Evolutionary conservation across 2,888 invertebrate species (phyloP), one percentile per base, ranked within the genome.

Genomic region (Cancer borealis): DNA sequence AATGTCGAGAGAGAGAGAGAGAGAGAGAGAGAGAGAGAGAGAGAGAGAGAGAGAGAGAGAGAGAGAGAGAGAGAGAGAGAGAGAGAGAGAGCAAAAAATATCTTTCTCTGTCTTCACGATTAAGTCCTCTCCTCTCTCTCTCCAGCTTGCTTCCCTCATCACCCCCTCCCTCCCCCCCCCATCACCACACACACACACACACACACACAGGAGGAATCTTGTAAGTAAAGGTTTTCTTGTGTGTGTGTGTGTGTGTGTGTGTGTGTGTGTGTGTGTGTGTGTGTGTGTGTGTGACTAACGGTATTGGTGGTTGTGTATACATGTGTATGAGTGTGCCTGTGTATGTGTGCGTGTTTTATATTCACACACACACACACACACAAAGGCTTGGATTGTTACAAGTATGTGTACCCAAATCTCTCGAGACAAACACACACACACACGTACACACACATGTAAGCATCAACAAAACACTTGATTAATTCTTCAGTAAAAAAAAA

Each of bases 331-430:
- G 90, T 91, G 90, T 91, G 60, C 26, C 21, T 91, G 54, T 54
- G 79, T 92, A n/a, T 73, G 79, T 92, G 46, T 92, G 79, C 73
- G 66, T 91, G 66, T 91, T 12, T n/a, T 4, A 30, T 12, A 12
- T 0, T 39, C n/a, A n/a, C 12, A 84, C 12, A 84, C 17, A 79
- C 8, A 49, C 49, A 12, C 8, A 49, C 12, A 49, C 12, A 49
- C 49, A n/a, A 79, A 8, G 6, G 79, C 8, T 3, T 26, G 12
- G 12, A 26, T n/a, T n/a, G 12, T 3, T 39, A 26, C 26, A 73
- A 17, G n/a, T 17, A 73, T n/a, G 17, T n/a, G 3, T n/a, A 21
- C 73, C 73, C n/a, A 17, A 3, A 17, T 73, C 73, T 73, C 8
- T 73, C 73, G 17, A 17, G 3, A 17, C n/a, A 14, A 1, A 66